Conservation (phyloP, 2,797 vertebrate species). For the Sibirionetta formosa region DNA sequence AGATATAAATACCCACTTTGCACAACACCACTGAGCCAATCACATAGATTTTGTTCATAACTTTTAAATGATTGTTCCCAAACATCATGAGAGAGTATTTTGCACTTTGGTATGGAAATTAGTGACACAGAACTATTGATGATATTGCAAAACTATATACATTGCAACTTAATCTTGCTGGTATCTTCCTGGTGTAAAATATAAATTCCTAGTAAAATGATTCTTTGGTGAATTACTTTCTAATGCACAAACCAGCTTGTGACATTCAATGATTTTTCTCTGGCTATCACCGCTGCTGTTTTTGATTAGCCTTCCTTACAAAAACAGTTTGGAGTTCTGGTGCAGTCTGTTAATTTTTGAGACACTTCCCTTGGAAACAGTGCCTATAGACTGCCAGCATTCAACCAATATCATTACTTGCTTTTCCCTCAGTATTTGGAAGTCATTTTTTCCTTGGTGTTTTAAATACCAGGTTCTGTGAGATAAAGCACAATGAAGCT, state of each 20-base stretch:
- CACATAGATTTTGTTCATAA: background rate
- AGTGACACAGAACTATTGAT: background rate
- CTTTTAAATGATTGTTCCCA: background rate
- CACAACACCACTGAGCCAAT: background rate
- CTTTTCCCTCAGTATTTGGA: background rate
- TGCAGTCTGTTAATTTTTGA: background rate
- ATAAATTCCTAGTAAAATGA: background rate
- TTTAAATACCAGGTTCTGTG: constrained; percentile 49
- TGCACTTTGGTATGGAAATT: background rate
- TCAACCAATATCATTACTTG: background rate
- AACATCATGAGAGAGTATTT: background rate
- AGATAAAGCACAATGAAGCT: constrained; percentile 38
- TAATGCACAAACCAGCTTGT: background rate
- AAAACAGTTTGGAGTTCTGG: background rate
- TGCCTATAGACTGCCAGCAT: background rate
- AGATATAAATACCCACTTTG: background rate
- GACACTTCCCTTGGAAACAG: background rate
- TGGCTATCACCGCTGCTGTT: background rate
- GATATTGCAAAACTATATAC: background rate
- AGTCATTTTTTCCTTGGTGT: constrained; percentile 32
- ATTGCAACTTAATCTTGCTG: background rate
- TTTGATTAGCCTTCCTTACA: background rate
- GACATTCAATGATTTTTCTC: background rate
- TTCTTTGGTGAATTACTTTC: background rate
- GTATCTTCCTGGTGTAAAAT: background rate